Evolutionary conservation across 2,888 invertebrate genomes (phyloP), one percentile per base, ranked within the genome.

Genomic region (Tineola bisselliella): DNA sequence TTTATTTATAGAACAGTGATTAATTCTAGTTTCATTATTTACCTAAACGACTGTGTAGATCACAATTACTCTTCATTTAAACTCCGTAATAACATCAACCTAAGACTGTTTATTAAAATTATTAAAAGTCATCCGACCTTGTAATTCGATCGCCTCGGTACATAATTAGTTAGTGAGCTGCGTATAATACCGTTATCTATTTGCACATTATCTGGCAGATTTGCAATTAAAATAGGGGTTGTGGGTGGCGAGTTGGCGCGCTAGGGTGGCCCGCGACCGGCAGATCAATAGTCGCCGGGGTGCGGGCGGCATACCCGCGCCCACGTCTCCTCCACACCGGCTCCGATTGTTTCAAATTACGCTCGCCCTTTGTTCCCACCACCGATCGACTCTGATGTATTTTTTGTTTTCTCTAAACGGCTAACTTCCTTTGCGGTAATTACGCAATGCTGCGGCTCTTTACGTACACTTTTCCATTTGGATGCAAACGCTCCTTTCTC

Each of bases 121-220:
- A 30, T 58, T 11, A 58, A 58, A 58, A 58, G 33, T 58, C 58
- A 33, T 15, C 67, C 65, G 63, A 65, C 66, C 65, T 69, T 63
- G 70, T 75, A 74, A 80, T 75, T 76, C 70, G 72, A 80, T 81
- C 77, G 74, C 73, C 72, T 73, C 13, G 19, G 58, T 75, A 75
- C 72, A 79, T 82, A 81, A 84, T 83, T 79, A 84, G 81, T 83
- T 77, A 81, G 77, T 79, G 76, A 81, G 79, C 73, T 70, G 75
- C 78, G 80, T 81, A 81, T 84, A 84, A 87, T 83, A 73, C 79
- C 75, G 82, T 84, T 87, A 86, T 86, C 84, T 86, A 84, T 87
- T 87, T 86, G 82, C 82, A 80, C 84, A 84, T 87, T 84, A 86
- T 84, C 87, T 84, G 79, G 83, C 81, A 84, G 84, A 87, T 87